Conservation (phyloP, 2,888 invertebrate genomes). For the Trisateles emortualis region DNA sequence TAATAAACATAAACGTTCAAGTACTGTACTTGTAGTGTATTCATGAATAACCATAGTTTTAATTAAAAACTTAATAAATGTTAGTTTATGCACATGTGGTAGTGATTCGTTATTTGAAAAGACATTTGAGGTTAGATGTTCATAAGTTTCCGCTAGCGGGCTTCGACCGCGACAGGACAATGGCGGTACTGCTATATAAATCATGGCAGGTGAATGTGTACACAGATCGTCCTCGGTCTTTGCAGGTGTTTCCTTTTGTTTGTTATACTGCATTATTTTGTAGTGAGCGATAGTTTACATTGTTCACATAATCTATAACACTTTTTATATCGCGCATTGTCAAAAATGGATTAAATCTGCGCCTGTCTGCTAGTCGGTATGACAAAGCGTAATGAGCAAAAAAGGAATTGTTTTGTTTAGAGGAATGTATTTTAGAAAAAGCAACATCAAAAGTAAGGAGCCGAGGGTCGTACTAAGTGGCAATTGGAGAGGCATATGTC, state of each 20-base stretch:
- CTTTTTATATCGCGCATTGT: too few species aligned
- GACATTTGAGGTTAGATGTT: constrained; percentile 70
- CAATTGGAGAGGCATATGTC: too few species aligned
- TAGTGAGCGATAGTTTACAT: constrained; percentile 20
- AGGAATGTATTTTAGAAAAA: too few species aligned
- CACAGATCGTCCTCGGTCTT: constrained; percentile 57
- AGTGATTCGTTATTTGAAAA: constrained; percentile 55
- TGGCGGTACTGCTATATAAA: constrained; percentile 72
- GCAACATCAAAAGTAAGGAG: too few species aligned
- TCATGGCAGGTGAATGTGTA: constrained; percentile 79
- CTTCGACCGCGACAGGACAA: constrained; percentile 74
- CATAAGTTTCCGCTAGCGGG: constrained; percentile 68
- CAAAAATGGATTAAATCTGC: too few species aligned
- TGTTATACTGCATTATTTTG: constrained; percentile 41
- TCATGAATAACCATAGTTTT: constrained; percentile 7
- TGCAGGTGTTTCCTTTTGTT: constrained; percentile 65
- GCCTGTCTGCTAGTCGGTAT: too few species aligned
- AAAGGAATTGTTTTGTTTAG: too few species aligned
- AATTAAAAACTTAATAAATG: constrained; percentile 3
- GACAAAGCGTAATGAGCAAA: too few species aligned
- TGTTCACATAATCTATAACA: constrained; percentile 2
- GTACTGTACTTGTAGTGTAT: constrained; percentile 35
- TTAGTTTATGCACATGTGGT: constrained; percentile 11
- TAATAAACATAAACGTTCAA: background rate
- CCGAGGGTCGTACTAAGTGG: too few species aligned